These are phyloP conservation scores for Brachymystax lenok DNA, from an alignment of 2,797 vertebrate genomes.

Conservation along the genomic window DNA sequence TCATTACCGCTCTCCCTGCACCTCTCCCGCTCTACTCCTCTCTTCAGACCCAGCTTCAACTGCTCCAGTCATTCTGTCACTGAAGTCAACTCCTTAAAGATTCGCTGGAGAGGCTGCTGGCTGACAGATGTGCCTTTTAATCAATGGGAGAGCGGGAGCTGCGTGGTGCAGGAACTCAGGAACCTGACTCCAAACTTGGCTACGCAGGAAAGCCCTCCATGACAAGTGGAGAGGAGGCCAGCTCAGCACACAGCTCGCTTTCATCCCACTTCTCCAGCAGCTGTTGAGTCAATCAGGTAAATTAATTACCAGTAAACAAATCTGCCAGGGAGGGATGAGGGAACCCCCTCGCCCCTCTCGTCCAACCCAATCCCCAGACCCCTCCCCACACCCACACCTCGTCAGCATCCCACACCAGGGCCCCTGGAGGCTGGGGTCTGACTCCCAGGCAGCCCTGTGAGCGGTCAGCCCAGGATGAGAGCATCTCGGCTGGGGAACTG, in stretches of 20 bases:
- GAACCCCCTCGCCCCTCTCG: slow-evolving; percentile 55
- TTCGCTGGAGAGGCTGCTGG: slow-evolving; percentile 63
- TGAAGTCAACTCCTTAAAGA: slow-evolving; percentile 74
- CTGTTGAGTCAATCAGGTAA: slow-evolving; percentile 82
- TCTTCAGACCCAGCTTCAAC: too few relatives aligned
- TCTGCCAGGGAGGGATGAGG: slow-evolving; percentile 60
- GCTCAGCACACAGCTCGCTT: not conserved
- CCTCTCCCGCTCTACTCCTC: slow-evolving; percentile 16
- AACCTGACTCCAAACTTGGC: slow-evolving; percentile 43
- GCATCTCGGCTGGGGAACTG: slow-evolving; percentile 35
- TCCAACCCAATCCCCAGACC: slow-evolving; percentile 21
- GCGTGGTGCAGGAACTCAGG: slow-evolving; percentile 42
- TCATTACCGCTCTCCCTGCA: slow-evolving; percentile 17
- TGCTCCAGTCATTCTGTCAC: too few relatives aligned
- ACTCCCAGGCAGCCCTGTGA: slow-evolving; percentile 47
- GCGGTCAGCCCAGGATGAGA: slow-evolving; percentile 58
- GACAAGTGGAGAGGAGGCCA: slow-evolving; percentile 21
- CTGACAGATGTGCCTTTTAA: slow-evolving; percentile 65
- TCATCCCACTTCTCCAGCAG: slow-evolving; percentile 69
- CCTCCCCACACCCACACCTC: slow-evolving; percentile 28
- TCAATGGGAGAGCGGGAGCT: slow-evolving; percentile 62
- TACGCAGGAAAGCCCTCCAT: slow-evolving; percentile 52
- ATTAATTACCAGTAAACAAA: slow-evolving; percentile 82
- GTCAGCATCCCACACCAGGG: too few relatives aligned
- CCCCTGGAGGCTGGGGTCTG: slow-evolving; percentile 2